Base-by-base conservation (phyloP, 2,797 vertebrate genomes). In the Sebastes paucispinis region DNA sequence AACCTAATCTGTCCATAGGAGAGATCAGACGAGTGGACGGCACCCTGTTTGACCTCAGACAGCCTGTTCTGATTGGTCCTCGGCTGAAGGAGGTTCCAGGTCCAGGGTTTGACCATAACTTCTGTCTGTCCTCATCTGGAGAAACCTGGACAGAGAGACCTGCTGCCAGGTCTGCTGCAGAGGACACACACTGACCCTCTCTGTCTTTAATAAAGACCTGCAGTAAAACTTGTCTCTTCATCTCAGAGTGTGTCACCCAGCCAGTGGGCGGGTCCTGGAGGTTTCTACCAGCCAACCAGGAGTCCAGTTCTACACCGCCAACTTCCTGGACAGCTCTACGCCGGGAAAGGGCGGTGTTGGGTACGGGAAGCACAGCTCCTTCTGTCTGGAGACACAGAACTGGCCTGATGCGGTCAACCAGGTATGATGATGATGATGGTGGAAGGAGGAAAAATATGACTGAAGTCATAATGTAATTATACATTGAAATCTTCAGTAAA, bases 321-420 rank as follows among this genome's bases (percentile, higher is more conserved):
- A 99, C 92, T 96, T 96, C 89, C 95, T 99, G 87, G 97, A 99
- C 6, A 97, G 96, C n/a, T 96, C 96, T 0, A 67, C 98, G 32
- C 89, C 75, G 60, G 98, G 98, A 66, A 99, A 99, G 93, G 93
- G 83, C 0, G 95, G 94, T 6, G 69, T 78, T 0, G n/a, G 58
- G 0, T 99, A 99, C 73, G 82, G 92, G 76, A 97, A 96, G 87
- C 98, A 99, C 94, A 96, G 96, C 0, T 96, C 96, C 20, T 96
- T 99, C 92, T 99, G 98, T 84, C 91, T 99, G 31, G 98, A 99
- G 95, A 98, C 98, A 3, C 98, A 99, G 92, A 97, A 96, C 83
- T 99, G 98, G 98, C 98, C 98, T 0, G 94, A 99, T 9, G 97
- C 98, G 0, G 85, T 99, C 77, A 99, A 99, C 91, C 95, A 97